phyloP scores from a whole-genome alignment of 2,113 vertebrate genomes.

The Cyprinus carpio region DNA sequence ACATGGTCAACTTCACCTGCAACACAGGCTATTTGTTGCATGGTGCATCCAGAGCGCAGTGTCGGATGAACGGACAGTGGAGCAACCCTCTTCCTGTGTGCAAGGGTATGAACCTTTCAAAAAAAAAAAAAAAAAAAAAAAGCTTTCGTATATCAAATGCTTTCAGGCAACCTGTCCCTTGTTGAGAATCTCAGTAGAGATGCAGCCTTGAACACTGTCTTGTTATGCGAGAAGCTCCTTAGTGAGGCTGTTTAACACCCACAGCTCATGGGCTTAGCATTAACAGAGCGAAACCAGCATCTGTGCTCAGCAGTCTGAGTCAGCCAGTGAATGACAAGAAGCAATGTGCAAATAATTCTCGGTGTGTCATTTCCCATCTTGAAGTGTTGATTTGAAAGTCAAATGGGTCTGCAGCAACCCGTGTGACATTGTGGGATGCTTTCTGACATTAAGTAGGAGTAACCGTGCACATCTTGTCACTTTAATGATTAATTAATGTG shows the following conservation, averaged over 20 bases:
- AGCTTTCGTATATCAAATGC: neutral
- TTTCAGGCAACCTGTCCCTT: neutral
- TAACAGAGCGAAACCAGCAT: slow-evolving; percentile 40
- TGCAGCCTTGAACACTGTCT: neutral
- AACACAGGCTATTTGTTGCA: slow-evolving; percentile 84
- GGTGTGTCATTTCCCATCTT: neutral
- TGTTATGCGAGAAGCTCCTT: slow-evolving; percentile 27
- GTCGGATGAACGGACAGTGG: slow-evolving; percentile 92
- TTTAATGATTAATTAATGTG: slow-evolving; percentile 45
- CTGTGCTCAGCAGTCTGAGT: slow-evolving; percentile 21
- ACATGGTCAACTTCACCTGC: slow-evolving; percentile 97
- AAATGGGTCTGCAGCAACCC: slow-evolving; percentile 6
- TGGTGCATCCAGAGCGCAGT: slow-evolving; percentile 86
- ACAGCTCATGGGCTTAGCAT: slow-evolving; percentile 11
- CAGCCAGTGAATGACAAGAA: slow-evolving; percentile 38
- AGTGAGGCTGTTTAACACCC: slow-evolving; percentile 33
- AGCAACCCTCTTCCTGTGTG: slow-evolving; percentile 89
- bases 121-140: too few relatives aligned
- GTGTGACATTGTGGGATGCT: slow-evolving; percentile 3
- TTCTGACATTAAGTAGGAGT: slow-evolving; percentile 33
- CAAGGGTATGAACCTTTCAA: slow-evolving; percentile 77
- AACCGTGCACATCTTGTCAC: slow-evolving; percentile 22
- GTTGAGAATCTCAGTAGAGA: neutral
- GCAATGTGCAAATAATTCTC: slow-evolving; percentile 42
- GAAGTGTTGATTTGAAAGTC: slow-evolving; percentile 38